Base-by-base conservation (phyloP, 35 echinoderm and acorn worm species). In the Nesometra sesokonis region DNA sequence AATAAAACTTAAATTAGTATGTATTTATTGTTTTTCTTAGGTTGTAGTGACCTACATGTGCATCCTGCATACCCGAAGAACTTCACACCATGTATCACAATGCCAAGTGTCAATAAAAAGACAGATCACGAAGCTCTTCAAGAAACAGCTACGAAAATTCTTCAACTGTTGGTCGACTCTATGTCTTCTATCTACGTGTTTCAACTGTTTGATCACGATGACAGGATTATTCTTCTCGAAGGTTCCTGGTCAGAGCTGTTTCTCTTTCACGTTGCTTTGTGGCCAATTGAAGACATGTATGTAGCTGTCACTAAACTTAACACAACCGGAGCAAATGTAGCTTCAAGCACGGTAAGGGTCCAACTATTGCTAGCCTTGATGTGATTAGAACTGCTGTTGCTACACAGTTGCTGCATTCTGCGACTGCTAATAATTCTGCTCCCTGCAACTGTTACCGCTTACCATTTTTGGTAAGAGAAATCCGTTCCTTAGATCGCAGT, bases 171-270 rank as follows among this genome's bases (percentile, higher is more conserved):
- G 52, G 52, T 67, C 23, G 52, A 67, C 52, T 67, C 52, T 5
- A 67, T 27, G 52, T 67, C 52, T 67, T 67, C 52, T 2, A 67
- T 67, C 23, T 67, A 67, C 21, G 52, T 67, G 11, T 67, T 67
- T 67, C 52, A 67, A 67, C 8, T 67, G 52, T 67, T 99, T 17
- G 92, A 94, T 37, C 38, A 81, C 5, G 85, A 87, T 52, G 96
- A 99, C 37, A 93, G 91, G 43, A 86, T 85, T 8, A 84, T 88
- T 37, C 77, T 99, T 5, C 80, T 99, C 30, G 89, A 94, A 31
- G 96, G 94, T 39, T 94, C 93, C 80, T 99, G 96, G 96, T 80
- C 80, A 31, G 96, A 99, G 77, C 80, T 94, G 39, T 99, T 99
- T 37, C 83, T 99, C 0, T 86, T 99, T 3, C 96, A 99, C 81